phyloP scores from a whole-genome alignment of 1,140 invertebrate species.

The Anagrus nilaparvatae region DNA sequence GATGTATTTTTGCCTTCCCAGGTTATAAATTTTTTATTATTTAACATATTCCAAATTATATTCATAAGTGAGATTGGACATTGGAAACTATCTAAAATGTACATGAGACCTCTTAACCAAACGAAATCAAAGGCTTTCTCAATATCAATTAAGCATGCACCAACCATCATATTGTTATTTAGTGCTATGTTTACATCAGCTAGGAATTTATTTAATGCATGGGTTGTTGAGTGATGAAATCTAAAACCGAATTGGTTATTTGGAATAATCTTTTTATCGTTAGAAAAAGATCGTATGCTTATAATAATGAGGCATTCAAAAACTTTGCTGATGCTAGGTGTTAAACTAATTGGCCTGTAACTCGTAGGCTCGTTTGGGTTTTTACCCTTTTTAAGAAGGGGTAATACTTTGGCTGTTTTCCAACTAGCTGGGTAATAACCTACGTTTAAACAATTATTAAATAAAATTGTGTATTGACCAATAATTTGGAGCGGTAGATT shows the following conservation, averaged over 20 bases:
- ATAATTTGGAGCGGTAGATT: no score
- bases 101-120: constrained; percentile 24
- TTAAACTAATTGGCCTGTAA: not conserved
- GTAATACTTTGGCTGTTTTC: no score
- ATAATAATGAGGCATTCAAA: not conserved
- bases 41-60: constrained; percentile 14
- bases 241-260: constrained; percentile 17
- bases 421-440: no score
- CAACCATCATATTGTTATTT: constrained; percentile 16
- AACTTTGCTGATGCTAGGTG: not conserved
- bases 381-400: no score
- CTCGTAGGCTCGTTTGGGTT: not conserved
- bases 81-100: constrained; percentile 15
- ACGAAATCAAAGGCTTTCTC: constrained; percentile 27
- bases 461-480: no score
- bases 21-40: constrained; percentile 5
- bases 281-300: no score
- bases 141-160: constrained; percentile 23
- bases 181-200: constrained; percentile 8
- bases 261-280: constrained; percentile 18
- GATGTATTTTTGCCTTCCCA: not conserved
- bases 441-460: no score
- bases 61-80: constrained; percentile 10
- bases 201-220: constrained; percentile 12
- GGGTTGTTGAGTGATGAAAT: constrained; percentile 8